Evolutionary conservation across 2,797 vertebrate species (phyloP).

Genomic region (Onychomys arenicola): DNA sequence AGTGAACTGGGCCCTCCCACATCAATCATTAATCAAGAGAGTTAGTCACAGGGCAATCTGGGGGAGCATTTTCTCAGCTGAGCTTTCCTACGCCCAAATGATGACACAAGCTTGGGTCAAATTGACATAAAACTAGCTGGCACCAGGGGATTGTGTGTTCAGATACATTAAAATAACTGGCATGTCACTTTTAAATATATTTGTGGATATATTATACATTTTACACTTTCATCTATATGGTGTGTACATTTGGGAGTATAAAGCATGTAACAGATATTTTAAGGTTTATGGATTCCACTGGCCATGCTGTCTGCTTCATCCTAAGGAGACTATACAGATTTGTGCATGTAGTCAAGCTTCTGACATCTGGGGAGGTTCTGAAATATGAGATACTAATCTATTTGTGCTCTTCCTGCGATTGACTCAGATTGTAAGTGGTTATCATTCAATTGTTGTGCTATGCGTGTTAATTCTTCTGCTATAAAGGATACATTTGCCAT

Average conservation of each 20-base stretch:
- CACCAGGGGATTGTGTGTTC: not conserved
- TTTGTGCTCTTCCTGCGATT: not conserved
- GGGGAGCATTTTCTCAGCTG: not conserved
- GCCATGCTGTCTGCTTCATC: not conserved
- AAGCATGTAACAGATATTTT: not conserved
- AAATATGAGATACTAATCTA: not conserved
- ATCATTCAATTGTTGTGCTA: not conserved
- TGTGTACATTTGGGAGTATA: not conserved
- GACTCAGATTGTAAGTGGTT: not conserved
- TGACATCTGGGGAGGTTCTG: not conserved
- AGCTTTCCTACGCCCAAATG: not conserved
- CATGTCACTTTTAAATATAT: not conserved
- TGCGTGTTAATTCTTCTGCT: not conserved
- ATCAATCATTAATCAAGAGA: no score
- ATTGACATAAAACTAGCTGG: not conserved
- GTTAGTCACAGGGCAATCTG: not conserved
- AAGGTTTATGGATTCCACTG: not conserved
- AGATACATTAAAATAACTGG: not conserved
- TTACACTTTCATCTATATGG: not conserved
- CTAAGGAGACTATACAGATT: not conserved
- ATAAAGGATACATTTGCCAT: not conserved
- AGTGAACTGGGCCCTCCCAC: not conserved
- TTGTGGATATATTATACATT: not conserved
- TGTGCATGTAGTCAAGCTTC: not conserved
- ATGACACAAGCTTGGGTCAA: not conserved